These are phyloP conservation scores for Argopecten irradians DNA, from an alignment of 1,140 invertebrate species.

Conservation along the genomic window DNA sequence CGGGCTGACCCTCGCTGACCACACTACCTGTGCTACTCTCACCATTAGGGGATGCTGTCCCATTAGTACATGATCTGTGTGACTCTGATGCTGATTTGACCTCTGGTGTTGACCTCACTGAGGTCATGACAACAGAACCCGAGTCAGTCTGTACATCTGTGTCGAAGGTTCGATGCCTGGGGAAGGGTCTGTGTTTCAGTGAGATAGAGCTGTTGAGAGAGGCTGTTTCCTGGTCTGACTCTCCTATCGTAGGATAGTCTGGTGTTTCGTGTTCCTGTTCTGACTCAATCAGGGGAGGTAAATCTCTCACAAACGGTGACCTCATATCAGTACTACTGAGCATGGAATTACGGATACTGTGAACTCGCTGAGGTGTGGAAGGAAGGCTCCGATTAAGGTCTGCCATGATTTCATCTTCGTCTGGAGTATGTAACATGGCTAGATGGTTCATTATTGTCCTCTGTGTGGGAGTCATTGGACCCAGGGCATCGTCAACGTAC, in stretches of 20 bases:
- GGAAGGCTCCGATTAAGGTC: slow-evolving; percentile 33
- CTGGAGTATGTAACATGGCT: slow-evolving; percentile 33
- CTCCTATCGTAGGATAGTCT: neutral
- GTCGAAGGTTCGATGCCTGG: slow-evolving; percentile 24
- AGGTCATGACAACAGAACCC: slow-evolving; percentile 45
- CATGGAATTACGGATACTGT: slow-evolving; percentile 42
- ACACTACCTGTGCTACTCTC: slow-evolving; percentile 23
- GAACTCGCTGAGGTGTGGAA: slow-evolving; percentile 32
- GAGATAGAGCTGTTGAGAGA: slow-evolving; percentile 23
- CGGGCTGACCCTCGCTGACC: slow-evolving; percentile 23
- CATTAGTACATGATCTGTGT: neutral
- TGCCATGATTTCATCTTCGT: slow-evolving; percentile 12
- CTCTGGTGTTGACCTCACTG: slow-evolving; percentile 51
- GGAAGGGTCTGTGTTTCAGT: slow-evolving; percentile 30
- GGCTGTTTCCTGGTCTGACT: slow-evolving; percentile 4
- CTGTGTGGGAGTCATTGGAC: slow-evolving; percentile 38
- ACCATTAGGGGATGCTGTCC: slow-evolving; percentile 13
- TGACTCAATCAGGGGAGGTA: slow-evolving; percentile 48
- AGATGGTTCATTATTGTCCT: slow-evolving; percentile 41
- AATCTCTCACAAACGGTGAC: slow-evolving; percentile 44
- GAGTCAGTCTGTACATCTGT: neutral
- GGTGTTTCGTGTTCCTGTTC: slow-evolving; percentile 39
- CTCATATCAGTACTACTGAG: slow-evolving; percentile 46
- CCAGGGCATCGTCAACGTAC: slow-evolving; percentile 28
- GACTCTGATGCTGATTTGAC: neutral